Percentiles rank a stretch among this genome's conserved stretches.
Conservation (phyloP, 2,888 invertebrate species). For the Lydus trimaculatus region DNA sequence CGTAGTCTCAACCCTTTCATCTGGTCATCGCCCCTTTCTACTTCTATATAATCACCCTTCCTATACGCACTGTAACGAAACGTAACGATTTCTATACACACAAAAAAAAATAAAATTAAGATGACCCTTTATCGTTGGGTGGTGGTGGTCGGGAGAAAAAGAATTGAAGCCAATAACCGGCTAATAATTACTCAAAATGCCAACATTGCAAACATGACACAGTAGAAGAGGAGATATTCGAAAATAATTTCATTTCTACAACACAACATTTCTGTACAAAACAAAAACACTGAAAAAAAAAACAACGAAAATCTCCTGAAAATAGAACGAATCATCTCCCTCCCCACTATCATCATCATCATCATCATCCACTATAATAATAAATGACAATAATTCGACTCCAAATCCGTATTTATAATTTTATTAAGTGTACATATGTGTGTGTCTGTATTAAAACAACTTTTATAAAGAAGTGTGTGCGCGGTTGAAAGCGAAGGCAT, state of each 20-base stretch:
- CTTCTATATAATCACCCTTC: background rate
- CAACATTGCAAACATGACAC: constrained; percentile 4
- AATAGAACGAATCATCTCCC: background rate
- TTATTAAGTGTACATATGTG: background rate
- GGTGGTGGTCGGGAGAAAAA: background rate
- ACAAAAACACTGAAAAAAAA: background rate
- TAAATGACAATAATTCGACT: background rate
- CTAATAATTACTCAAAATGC: background rate
- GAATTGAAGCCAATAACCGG: background rate
- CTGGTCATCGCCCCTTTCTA: constrained; percentile 31
- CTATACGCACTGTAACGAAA: too few species aligned
- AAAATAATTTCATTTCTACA: background rate
- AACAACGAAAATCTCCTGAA: background rate
- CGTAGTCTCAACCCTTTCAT: constrained; percentile 42
- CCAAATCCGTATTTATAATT: background rate
- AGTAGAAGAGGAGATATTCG: background rate
- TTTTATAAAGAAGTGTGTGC: background rate
- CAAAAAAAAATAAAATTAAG: too few species aligned
- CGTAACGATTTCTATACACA: background rate
- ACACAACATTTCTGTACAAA: background rate
- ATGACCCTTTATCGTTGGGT: background rate
- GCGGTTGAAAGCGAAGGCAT: constrained; percentile 11
- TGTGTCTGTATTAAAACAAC: background rate
- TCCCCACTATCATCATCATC: background rate
- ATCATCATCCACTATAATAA: background rate